Evolutionary conservation across 1,140 invertebrate genomes (phyloP), one percentile per base, ranked within the genome.

Genomic region (Whitmania pigra): DNA sequence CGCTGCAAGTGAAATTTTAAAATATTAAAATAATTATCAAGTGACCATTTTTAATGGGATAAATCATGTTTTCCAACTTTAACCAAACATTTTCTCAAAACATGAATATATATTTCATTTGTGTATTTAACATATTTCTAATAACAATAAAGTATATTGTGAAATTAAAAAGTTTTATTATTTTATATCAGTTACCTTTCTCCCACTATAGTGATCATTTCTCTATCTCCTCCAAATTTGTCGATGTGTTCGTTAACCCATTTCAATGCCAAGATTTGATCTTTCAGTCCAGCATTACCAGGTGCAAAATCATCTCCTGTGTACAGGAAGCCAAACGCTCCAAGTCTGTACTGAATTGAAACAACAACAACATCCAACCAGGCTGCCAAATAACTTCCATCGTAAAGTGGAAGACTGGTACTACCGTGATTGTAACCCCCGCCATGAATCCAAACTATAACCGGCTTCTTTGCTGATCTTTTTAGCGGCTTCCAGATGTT

Each of bases 321-420:
- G 57, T 22, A 25, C 29, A 63, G 57, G 20, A 63, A 63, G 20
- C 57, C 93, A 18, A 96, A 85, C 3, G 81, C 73, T 27, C 91
- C 90, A 17, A 93, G 87, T 72, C 93, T 86, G 80, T 96, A 96
- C 79, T 95, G 93, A 87, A 95, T 91, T 17, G 91, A 89, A 11
- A 94, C 92, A 71, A 95, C 84, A 57, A 97, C 90, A n/a, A 96
- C 86, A 76, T 94, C 89, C 25, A 69, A 71, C 40, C 74, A 73
- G 22, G 90, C 88, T 0, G 91, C 43, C 43, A 49, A 49, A 11
- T 49, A 49, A 49, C 43, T 49, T 11, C 43, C 43, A 49, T 49
- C 43, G 43, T 49, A 49, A 4, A 49, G 13, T 15, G 43, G 43
- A 49, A 49, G 43, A 49, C 43, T 49, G 43, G 43, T 49, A 17